Percentiles rank a stretch among this genome's conserved stretches.
phyloP scores from a whole-genome alignment of 1,140 invertebrate species.

The Pseudomyrmex dendroicus region DNA sequence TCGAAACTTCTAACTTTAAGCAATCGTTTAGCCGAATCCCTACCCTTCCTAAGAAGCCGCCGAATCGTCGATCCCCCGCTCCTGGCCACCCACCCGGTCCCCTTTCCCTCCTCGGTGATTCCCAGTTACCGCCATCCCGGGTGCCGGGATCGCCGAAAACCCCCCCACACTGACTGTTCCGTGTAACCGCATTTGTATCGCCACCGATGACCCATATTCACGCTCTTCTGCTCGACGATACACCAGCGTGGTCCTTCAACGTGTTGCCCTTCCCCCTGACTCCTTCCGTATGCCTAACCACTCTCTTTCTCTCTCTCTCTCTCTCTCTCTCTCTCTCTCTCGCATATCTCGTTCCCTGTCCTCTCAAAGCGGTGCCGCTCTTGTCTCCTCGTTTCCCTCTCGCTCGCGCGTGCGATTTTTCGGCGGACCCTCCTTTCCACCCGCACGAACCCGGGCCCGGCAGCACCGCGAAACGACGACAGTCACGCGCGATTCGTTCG shows the following conservation, averaged over 20 bases:
- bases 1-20: slow-evolving; percentile 72
- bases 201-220: slow-evolving; percentile 82
- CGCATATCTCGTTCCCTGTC: not conserved
- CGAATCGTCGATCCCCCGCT: slow-evolving; percentile 52
- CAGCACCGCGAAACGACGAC: slow-evolving; percentile 37
- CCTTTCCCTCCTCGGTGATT: slow-evolving; percentile 13
- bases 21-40: slow-evolving; percentile 66
- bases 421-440: slow-evolving; percentile 42
- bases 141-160: slow-evolving; percentile 20
- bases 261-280: not conserved
- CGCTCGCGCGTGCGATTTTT: slow-evolving; percentile 44
- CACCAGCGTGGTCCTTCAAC: slow-evolving; percentile 46
- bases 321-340: slow-evolving; percentile 15
- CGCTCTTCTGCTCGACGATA: slow-evolving; percentile 68
- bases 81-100: slow-evolving; percentile 22
- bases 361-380: not conserved
- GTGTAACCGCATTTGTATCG: slow-evolving; percentile 80
- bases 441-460: slow-evolving; percentile 13
- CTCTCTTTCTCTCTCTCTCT: slow-evolving; percentile 33
- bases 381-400: slow-evolving; percentile 28
- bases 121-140: slow-evolving; percentile 30
- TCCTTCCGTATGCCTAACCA: not conserved
- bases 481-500: slow-evolving; percentile 73
- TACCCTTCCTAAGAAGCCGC: slow-evolving; percentile 58
- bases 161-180: slow-evolving; percentile 60